Base-by-base conservation (phyloP, 2,797 vertebrate genomes). In the Urosaurus nigricauda region DNA sequence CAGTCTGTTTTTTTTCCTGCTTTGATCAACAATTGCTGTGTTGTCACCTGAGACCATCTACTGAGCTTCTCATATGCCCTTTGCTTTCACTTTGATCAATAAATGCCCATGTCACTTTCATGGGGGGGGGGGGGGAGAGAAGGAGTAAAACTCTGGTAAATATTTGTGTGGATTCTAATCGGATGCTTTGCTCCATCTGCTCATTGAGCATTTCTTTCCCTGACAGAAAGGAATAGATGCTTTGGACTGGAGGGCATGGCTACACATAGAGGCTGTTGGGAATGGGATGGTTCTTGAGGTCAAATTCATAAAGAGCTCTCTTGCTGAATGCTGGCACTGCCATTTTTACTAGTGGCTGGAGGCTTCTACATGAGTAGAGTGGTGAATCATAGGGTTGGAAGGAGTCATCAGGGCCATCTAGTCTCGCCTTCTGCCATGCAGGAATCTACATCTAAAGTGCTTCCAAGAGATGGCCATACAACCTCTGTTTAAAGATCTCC, bases 1-100 rank as follows among this genome's bases (percentile, higher is more conserved):
- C 60, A 47, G 40, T 78, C 63, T 83, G 32, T 58, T 9, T 32
- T 13, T 26, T 19, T 19, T 4, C 19, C 63, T 65, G 3, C 21
- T 65, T 82, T 65, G 35, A 53, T 58, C 60, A 86, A 16, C 47
- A 68, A 75, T 58, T 77, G 35, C 24, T 86, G 60, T 86, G 26
- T 51, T 85, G 40, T 51, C 60, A 29, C 32, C 14, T 83, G 53
- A 83, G 24, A 58, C 40, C 17, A 16, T 51, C 65, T 85, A 2
- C 16, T 40, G 43, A 63, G 60, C 19, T 51, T 87, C 37, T 71
- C 79, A 75, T 14, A 37, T 26, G 68, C 17, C 37, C 35, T 47
- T 47, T 79, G 21, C 9, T 24, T 56, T 89, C 35, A 35, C 37
- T 85, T 82, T 83, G 65, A 80, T 81, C 56, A 78, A 77, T 77